Evolutionary conservation across 2,113 vertebrate species (phyloP).

Genomic region (Alethe castanea): DNA sequence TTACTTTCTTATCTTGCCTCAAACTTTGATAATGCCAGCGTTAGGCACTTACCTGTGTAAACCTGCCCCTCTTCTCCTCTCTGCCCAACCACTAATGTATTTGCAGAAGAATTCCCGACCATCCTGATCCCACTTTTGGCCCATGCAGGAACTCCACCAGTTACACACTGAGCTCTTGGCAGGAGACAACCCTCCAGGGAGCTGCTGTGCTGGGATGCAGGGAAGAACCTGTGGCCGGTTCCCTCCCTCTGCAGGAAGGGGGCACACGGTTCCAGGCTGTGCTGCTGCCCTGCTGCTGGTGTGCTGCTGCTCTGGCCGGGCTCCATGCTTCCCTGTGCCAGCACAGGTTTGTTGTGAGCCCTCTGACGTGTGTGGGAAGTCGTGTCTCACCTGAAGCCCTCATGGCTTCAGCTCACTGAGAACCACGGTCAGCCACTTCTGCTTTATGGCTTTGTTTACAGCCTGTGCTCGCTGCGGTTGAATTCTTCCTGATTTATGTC

Average conservation of each 20-base stretch:
- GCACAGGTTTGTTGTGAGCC: background rate
- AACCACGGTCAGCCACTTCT: background rate
- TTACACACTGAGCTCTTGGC: accelerated
- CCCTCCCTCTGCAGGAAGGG: background rate
- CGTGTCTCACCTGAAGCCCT: constrained; percentile 17
- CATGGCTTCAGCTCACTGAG: background rate
- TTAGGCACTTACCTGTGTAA: background rate
- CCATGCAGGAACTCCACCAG: accelerated
- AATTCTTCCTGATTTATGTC: constrained; percentile 49
- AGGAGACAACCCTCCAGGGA: accelerated
- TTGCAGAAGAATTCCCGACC: background rate
- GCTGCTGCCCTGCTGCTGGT: background rate
- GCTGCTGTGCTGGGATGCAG: background rate
- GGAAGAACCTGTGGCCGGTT: background rate
- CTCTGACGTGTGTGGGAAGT: background rate
- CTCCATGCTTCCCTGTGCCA: background rate
- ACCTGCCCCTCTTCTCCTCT: background rate
- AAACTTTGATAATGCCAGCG: background rate
- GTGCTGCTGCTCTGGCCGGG: background rate
- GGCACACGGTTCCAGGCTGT: background rate
- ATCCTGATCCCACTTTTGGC: background rate
- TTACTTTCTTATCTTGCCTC: background rate
- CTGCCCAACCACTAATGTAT: background rate
- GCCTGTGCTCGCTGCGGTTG: background rate
- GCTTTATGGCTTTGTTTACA: constrained; percentile 37